Conservation (phyloP, 2,797 vertebrate species). For the Molothrus aeneus region DNA sequence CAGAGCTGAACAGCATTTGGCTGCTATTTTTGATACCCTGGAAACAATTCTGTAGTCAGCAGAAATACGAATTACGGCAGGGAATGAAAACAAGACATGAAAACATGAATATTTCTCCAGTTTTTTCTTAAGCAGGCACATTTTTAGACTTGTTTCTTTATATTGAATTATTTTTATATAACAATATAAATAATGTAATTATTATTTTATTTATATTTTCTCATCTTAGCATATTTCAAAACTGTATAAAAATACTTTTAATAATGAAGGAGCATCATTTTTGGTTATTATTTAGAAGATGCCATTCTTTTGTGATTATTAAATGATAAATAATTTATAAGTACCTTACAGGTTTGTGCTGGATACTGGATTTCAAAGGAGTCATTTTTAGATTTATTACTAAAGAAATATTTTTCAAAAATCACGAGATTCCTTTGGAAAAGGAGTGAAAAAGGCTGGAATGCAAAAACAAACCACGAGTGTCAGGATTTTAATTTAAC, state of each 20-base stretch:
- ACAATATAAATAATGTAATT: background rate
- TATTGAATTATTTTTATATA: background rate
- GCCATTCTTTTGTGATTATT: background rate
- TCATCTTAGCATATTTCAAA: background rate
- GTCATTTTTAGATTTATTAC: background rate
- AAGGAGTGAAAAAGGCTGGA: background rate
- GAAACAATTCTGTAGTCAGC: background rate
- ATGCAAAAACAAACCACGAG: background rate
- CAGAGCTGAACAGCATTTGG: background rate
- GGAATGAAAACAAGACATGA: background rate
- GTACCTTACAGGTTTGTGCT: background rate
- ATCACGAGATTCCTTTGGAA: background rate
- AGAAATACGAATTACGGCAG: constrained; percentile 6
- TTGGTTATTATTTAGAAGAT: background rate
- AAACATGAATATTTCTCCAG: background rate
- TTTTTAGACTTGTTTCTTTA: background rate
- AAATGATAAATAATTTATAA: background rate
- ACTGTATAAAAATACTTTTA: background rate
- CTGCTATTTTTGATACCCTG: background rate
- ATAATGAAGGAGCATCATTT: background rate
- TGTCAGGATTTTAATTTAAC: background rate
- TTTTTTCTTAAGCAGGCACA: background rate
- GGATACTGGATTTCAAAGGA: background rate
- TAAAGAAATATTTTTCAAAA: background rate
- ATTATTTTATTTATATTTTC: background rate